phyloP scores from a whole-genome alignment of 2,888 invertebrate genomes.

The Xestobium rufovillosum region DNA sequence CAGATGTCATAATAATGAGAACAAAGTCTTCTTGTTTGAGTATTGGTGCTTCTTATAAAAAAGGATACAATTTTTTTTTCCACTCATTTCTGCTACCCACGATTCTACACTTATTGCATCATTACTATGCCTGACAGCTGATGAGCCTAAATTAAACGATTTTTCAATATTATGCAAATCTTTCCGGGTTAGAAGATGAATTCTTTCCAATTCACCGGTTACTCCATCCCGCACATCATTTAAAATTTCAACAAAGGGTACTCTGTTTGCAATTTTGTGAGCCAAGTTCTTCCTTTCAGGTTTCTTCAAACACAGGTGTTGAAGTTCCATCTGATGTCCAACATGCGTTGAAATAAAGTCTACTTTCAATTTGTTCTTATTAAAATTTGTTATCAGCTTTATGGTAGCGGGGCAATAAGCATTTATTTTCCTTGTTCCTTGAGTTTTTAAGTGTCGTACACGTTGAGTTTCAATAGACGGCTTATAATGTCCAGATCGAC shows the following conservation, averaged over 20 bases:
- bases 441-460: too few species aligned
- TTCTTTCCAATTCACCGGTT: slow-evolving; percentile 5
- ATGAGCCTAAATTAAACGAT: slow-evolving; percentile 6
- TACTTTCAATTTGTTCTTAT: not conserved
- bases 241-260: slow-evolving; percentile 10
- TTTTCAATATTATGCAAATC: slow-evolving; percentile 11
- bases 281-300: slow-evolving; percentile 9
- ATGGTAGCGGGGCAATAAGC: slow-evolving; percentile 12
- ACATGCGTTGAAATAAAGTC: slow-evolving; percentile 7
- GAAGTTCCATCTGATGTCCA: slow-evolving; percentile 8
- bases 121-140: slow-evolving; percentile 6
- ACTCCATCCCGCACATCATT: slow-evolving; percentile 11
- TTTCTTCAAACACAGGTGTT: slow-evolving; percentile 6
- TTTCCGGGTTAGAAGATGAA: slow-evolving; percentile 12
- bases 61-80: slow-evolving; percentile 3
- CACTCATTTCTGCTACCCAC: slow-evolving; percentile 6
- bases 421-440: slow-evolving; percentile 12
- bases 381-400: not conserved
- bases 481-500: slow-evolving; percentile 5
- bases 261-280: slow-evolving; percentile 8
- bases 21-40: slow-evolving; percentile 6
- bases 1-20: slow-evolving; percentile 4
- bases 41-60: slow-evolving; percentile 9
- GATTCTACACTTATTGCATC: slow-evolving; percentile 8
- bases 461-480: not conserved